phyloP scores from a whole-genome alignment of 2,888 invertebrate genomes.

The Tenthredo notha region DNA sequence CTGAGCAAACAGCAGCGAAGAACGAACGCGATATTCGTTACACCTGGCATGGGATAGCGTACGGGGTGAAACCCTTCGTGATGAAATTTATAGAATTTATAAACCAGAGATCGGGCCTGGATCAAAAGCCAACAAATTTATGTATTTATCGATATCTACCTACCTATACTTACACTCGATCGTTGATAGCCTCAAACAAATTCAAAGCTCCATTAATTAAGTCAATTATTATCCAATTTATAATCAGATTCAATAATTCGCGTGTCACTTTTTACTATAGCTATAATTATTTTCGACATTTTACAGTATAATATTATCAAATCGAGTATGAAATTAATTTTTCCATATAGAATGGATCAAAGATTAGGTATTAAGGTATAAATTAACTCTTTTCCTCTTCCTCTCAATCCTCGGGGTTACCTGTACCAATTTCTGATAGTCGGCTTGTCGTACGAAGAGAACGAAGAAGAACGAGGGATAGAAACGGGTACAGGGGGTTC shows the following conservation, averaged over 20 bases:
- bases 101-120: conserved; percentile 11
- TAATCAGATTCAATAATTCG: not conserved
- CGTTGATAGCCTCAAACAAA: not conserved
- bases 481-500: conserved; percentile 55
- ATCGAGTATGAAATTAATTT: not conserved
- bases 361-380: not conserved
- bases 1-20: conserved; percentile 62
- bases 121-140: conserved; percentile 27
- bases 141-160: conserved; percentile 7
- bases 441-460: conserved; percentile 11
- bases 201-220: not conserved
- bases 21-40: conserved; percentile 51
- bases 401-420: not conserved
- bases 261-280: not conserved
- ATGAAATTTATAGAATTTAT: conserved; percentile 45
- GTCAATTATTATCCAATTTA: not conserved
- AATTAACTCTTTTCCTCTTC: conserved; percentile 46
- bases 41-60: conserved; percentile 36
- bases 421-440: not conserved
- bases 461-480: conserved; percentile 16
- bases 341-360: not conserved
- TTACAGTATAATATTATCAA: not conserved
- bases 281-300: not conserved
- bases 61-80: not conserved
- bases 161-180: too few species aligned